Evolutionary conservation across 2,888 invertebrate species (phyloP).

Genomic region (Fabriciana adippe): DNA sequence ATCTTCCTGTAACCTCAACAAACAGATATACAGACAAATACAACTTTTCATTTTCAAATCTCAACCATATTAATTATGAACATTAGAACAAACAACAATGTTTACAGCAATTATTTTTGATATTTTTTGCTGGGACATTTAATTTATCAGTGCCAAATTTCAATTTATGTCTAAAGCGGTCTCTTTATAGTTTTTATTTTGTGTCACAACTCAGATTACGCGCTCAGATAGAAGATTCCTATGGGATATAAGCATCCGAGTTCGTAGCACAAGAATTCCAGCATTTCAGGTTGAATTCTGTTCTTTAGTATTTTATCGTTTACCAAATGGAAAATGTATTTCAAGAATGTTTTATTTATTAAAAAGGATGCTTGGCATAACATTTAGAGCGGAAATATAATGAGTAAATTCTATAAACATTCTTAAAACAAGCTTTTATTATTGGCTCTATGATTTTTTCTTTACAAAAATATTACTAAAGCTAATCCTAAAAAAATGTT

Average conservation of each 20-base stretch:
- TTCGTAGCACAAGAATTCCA: conserved; percentile 3
- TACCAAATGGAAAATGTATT: neutral
- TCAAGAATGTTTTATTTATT: neutral
- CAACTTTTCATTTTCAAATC: no score
- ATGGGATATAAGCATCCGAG: neutral
- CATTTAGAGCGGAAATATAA: no score
- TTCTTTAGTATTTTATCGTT: neutral
- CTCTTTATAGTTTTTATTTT: conserved; percentile 19
- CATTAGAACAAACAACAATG: no score
- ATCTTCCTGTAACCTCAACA: no score
- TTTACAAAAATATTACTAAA: no score
- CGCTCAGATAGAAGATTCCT: conserved; percentile 14
- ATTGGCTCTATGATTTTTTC: no score
- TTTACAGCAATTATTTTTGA: no score
- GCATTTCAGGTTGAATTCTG: neutral
- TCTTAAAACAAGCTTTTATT: no score
- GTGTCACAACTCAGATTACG: conserved; percentile 17
- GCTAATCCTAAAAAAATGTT: no score
- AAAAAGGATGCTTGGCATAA: neutral
- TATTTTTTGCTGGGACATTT: neutral
- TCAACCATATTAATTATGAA: no score
- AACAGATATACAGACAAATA: no score
- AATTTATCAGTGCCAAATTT: conserved; percentile 11
- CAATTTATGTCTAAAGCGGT: conserved; percentile 4
- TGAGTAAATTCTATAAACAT: no score